Conservation (phyloP, 2,888 invertebrate genomes). For the Pseudococcus longispinus region DNA sequence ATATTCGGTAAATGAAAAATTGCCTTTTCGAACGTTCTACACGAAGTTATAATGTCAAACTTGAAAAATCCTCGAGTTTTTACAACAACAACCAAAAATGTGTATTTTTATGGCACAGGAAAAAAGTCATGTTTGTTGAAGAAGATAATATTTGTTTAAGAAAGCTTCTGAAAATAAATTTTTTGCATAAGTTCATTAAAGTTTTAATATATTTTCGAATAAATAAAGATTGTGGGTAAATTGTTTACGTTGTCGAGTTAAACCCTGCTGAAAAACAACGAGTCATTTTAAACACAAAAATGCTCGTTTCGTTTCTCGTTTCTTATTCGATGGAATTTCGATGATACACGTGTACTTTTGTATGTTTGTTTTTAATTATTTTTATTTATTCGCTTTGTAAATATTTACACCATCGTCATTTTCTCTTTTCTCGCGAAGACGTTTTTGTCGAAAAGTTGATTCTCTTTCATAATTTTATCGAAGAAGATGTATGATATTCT, state of each 20-base stretch:
- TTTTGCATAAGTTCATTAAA: not conserved
- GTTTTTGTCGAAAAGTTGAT: not conserved
- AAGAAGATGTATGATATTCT: no score
- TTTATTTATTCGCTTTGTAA: not conserved
- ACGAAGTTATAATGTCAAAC: not conserved
- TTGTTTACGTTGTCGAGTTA: not conserved
- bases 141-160: not conserved
- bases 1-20: not conserved
- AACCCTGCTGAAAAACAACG: not conserved
- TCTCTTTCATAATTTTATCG: not conserved
- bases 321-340: not conserved
- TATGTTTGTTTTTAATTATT: not conserved
- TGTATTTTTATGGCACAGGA: not conserved
- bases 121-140: not conserved
- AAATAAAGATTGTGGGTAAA: not conserved
- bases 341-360: not conserved
- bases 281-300: not conserved
- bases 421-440: not conserved
- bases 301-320: not conserved
- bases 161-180: not conserved
- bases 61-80: not conserved
- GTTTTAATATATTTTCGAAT: not conserved
- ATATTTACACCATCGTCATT: not conserved
- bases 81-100: not conserved
- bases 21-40: not conserved